Base-by-base conservation (phyloP, 2,888 invertebrate genomes). In the Stenurella melanura region DNA sequence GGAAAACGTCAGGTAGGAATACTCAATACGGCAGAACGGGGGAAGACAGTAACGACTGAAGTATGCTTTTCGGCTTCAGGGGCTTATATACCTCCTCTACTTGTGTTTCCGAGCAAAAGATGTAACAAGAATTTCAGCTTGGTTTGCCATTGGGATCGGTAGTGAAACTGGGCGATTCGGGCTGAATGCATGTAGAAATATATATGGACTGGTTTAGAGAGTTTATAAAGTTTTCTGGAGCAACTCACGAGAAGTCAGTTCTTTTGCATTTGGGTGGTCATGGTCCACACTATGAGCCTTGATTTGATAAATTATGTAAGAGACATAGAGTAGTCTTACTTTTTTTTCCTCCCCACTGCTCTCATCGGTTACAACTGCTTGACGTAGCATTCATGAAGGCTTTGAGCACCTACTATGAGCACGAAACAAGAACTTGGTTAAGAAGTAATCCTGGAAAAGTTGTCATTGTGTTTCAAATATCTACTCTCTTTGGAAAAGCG, bases 401-500 rank as follows among this genome's bases (percentile, higher is more conserved):
- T 42, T 42, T 42, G 9, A n/a, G n/a, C n/a, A n/a, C n/a, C n/a
- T n/a, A n/a, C n/a, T n/a, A n/a, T n/a, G n/a, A n/a, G n/a, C n/a
- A 42, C 42, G 42, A 42, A 42, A 42, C 42, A 42, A 42, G 42
- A 42, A 42, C 42, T 12, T 42, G 9, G 42, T 42, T 42, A 12
- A 7, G 12, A 42, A 7, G 42, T 12, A 42, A 42, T 42, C 42
- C 42, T 42, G 42, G 42, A 42, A 42, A 42, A 42, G 42, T 42
- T 42, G 42, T 42, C 7, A 42, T 12, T 7, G 7, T 42, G 42
- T 42, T 42, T 42, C 42, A 42, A 42, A 42, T 42, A 12, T 42
- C 63, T 61, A 61, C 63, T 21, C 26, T 66, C 0, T 66, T 66
- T 66, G 66, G 66, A 66, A 17, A 26, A 1, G 66, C 3, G 11